Conservation (phyloP, 37 sponge, comb jelly and placozoan genomes). For the Haliclona indistincta region DNA sequence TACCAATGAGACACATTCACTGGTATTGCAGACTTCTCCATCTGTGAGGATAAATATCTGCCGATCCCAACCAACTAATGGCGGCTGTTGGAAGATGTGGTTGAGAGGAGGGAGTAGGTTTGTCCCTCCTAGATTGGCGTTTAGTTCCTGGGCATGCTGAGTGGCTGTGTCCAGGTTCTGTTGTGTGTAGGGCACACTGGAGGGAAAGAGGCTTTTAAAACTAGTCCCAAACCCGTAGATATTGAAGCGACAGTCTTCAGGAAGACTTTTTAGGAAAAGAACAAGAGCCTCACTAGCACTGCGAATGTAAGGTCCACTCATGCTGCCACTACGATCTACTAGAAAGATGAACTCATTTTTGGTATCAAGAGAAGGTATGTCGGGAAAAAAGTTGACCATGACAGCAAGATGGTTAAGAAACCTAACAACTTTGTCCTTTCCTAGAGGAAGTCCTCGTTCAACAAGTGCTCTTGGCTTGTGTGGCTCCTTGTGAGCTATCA, state of each 20-base stretch:
- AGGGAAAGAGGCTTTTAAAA: slow-evolving; percentile 41
- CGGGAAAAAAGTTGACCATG: slow-evolving; percentile 57
- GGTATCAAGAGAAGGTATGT: neutral
- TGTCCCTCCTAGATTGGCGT: slow-evolving; percentile 73
- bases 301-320: slow-evolving; percentile 55
- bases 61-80: slow-evolving; percentile 20
- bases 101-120: slow-evolving; percentile 57
- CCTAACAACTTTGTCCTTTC: neutral
- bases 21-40: slow-evolving; percentile 63
- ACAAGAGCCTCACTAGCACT: slow-evolving; percentile 50
- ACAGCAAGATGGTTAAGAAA: slow-evolving; percentile 36
- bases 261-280: slow-evolving; percentile 64
- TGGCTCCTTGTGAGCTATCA: slow-evolving; percentile 32
- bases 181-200: slow-evolving; percentile 37
- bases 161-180: slow-evolving; percentile 53
- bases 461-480: slow-evolving; percentile 39
- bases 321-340: slow-evolving; percentile 74
- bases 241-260: slow-evolving; percentile 65
- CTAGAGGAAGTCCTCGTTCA: slow-evolving; percentile 24
- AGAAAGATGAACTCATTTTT: slow-evolving; percentile 71
- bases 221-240: slow-evolving; percentile 71
- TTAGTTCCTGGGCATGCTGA: slow-evolving; percentile 24
- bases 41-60: slow-evolving; percentile 74
- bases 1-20: slow-evolving; percentile 36
- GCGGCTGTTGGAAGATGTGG: slow-evolving; percentile 37